Base-by-base conservation (phyloP, 2,888 invertebrate genomes). In the Athalia rosae region DNA sequence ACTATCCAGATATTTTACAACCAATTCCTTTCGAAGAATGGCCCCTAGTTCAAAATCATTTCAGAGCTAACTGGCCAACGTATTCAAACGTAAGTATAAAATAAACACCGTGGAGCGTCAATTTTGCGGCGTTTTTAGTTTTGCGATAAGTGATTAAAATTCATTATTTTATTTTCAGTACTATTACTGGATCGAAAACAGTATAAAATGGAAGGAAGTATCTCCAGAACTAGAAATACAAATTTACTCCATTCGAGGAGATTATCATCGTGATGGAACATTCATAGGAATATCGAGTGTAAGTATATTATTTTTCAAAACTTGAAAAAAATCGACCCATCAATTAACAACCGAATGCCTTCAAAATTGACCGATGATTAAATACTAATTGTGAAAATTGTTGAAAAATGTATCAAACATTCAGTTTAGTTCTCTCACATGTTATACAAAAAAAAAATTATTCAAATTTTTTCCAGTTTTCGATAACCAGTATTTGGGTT, bases 191-290 rank as follows among this genome's bases (percentile, higher is more conserved):
- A 81, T 92, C 43, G 86, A 90, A 47, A 90, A 88, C 62, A 89
- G 90, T 76, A 87, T 87, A 63, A 80, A 83, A 28, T 90, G 91
- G 87, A 78, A 85, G 1, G 83, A 85, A 43, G 80, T 83, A 58
- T 84, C 89, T 0, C 81, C 87, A 13, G 84, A 88, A 66, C 85
- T 84, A 15, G 43, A 82, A 50, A 76, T 91, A 76, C 86, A 87
- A 81, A 90, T 92, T 11, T 91, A 88, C 77, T 90, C 91, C 67
- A 91, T 91, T 1, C 85, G 85, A 53, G 91, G 91, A 50, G 86
- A 91, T 73, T 83, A 89, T 48, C 6, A 58, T 58, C 67, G 82
- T 3, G 89, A 89, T 80, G 92, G 91, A 47, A 89, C 86, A 45
- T 86, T 88, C 69, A 79, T 89, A 77, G 84, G 83, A 9, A 81